phyloP scores from a whole-genome alignment of 2,797 vertebrate genomes.

The Echeneis naucrates region DNA sequence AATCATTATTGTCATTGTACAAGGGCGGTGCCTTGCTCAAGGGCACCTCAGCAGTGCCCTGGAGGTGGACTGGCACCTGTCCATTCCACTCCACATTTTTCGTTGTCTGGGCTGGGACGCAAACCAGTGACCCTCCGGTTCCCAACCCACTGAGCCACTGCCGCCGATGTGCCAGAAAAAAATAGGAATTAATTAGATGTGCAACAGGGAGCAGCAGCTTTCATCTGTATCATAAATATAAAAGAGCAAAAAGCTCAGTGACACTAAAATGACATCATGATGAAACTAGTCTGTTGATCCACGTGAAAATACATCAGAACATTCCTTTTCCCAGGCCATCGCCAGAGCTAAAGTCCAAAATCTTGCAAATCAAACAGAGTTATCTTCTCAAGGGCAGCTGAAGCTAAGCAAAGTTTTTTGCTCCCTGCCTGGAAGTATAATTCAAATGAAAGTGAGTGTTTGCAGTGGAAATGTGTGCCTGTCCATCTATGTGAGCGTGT shows the following conservation, averaged over 20 bases:
- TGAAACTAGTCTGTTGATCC: conserved; percentile 60
- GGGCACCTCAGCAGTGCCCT: too few relatives aligned
- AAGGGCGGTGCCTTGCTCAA: too few relatives aligned
- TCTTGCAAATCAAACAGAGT: conserved; percentile 78
- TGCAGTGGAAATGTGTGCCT: conserved; percentile 56
- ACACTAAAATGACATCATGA: conserved; percentile 57
- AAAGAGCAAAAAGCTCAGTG: not conserved
- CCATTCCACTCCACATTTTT: too few relatives aligned
- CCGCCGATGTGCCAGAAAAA: too few relatives aligned
- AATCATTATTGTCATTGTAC: too few relatives aligned
- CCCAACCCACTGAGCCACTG: too few relatives aligned
- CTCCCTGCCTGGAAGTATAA: conserved; percentile 78
- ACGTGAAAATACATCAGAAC: conserved; percentile 64
- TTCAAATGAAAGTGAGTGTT: conserved; percentile 72
- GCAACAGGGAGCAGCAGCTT: not conserved
- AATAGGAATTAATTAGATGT: not conserved
- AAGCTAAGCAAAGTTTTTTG: conserved; percentile 80
- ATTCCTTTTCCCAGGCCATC: conserved; percentile 71
- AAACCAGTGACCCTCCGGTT: too few relatives aligned
- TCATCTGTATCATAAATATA: not conserved
- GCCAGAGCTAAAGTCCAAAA: conserved; percentile 75
- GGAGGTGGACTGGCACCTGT: too few relatives aligned
- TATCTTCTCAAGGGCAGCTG: conserved; percentile 80
- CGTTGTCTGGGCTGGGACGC: too few relatives aligned
- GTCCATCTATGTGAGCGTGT: conserved; percentile 30